Evolutionary conservation across 2,797 vertebrate species (phyloP), one percentile per base, ranked within the genome.

Genomic region (Chromobotia macracanthus): DNA sequence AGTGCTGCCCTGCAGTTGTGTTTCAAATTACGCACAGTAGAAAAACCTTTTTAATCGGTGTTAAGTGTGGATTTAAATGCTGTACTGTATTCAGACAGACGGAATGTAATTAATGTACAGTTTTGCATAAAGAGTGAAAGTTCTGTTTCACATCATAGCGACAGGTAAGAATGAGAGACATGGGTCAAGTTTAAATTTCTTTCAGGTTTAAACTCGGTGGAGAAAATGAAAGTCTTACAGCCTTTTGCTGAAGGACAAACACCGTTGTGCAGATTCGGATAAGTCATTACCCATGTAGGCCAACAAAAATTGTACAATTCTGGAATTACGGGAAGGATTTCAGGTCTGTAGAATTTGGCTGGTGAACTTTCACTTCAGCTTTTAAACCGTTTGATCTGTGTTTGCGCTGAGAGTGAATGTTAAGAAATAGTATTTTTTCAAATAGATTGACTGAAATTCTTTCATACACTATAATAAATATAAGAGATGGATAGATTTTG

Each of bases 241-340:
- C 16, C 18, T 58, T 67, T 68, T 79, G 77, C 70, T 19, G 80
- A 87, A 80, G 81, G 83, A 84, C 79, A 84, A 85, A 85, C 53
- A 50, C 19, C 72, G 68, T 23, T 70, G 77, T 48, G 70, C 75
- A 75, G 76, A 51, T 79, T 48, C 44, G 80, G 48, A 77, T 69
- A 70, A 25, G 15, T 61, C 55, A 61, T 60, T 51, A 69, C 8
- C 4, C 9, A 82, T 85, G 85, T 84, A 48, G 50, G 64, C 15
- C 10, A 18, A 55, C 8, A 56, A 18, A 31, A 60, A 56, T 3
- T 11, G 5, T 19, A 70, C 41, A 51, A 13, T 77, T 63, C 19
- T 77, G 23, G n/a, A 50, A n/a, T 70, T 77, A 61, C 35, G 18
- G 28, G 15, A 3, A 38, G 10, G 6, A 51, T 61, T 56, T 61